These are phyloP conservation scores for Gymnogyps californianus DNA, from an alignment of 2,113 vertebrate genomes.

Conservation along the genomic window DNA sequence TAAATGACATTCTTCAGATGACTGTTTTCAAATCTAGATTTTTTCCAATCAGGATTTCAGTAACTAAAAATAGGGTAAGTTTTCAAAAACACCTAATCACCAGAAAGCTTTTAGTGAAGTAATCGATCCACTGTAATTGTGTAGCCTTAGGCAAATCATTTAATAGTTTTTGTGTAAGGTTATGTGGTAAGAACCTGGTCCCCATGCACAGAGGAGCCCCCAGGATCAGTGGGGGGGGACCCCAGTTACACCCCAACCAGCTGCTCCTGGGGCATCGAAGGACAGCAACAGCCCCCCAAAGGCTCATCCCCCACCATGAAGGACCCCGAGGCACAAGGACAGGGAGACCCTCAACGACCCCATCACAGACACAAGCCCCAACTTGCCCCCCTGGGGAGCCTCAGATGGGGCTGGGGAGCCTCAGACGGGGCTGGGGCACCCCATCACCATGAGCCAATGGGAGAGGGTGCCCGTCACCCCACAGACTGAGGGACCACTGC, in stretches of 20 bases:
- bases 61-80: background rate
- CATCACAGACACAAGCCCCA: background rate
- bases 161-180: background rate
- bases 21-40: background rate
- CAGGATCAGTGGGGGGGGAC: too few relatives aligned
- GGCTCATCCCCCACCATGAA: background rate
- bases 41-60: background rate
- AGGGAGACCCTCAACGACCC: fast-evolving
- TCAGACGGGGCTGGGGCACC: too few relatives aligned
- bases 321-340: background rate
- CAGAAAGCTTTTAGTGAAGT: background rate
- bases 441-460: background rate
- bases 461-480: background rate
- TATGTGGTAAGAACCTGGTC: background rate
- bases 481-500: background rate
- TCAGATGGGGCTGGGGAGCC: too few relatives aligned
- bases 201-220: background rate
- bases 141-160: background rate
- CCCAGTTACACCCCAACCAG: fast-evolving
- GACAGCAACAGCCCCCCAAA: fast-evolving
- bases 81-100: background rate
- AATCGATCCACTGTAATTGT: background rate
- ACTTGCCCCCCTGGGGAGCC: too few relatives aligned
- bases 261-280: fast-evolving
- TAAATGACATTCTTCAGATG: background rate